These are phyloP conservation scores for Amphiprion ocellaris DNA, from an alignment of 2,113 vertebrate genomes.

Conservation along the genomic window DNA sequence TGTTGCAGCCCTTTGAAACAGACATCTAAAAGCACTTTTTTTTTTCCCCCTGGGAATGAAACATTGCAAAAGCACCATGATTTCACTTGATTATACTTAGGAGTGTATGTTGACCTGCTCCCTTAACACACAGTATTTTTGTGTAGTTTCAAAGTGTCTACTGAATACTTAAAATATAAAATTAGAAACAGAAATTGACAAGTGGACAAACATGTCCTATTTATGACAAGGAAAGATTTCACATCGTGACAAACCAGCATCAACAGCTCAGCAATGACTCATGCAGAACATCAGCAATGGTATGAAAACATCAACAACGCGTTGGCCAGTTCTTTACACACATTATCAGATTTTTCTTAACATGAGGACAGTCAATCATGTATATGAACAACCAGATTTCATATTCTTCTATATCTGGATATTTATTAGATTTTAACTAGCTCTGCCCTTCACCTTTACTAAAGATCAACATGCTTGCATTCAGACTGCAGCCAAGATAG, in stretches of 20 bases:
- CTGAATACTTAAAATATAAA: not conserved
- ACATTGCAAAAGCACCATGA: not conserved
- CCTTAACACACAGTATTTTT: not conserved
- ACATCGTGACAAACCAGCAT: not conserved
- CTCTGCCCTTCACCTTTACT: no score
- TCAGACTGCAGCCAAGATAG: no score
- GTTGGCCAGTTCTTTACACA: not conserved
- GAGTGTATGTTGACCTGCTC: not conserved
- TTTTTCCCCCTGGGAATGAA: constrained; percentile 4
- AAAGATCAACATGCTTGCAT: no score
- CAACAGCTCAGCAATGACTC: constrained; percentile 11
- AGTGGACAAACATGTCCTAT: constrained; percentile 7
- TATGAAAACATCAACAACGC: not conserved
- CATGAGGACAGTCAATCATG: not conserved
- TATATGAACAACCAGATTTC: not conserved
- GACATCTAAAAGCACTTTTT: not conserved
- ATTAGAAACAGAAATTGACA: not conserved
- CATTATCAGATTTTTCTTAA: not conserved
- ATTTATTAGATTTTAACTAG: not conserved
- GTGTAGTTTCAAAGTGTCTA: not conserved
- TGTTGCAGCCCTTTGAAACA: not conserved
- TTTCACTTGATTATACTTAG: not conserved
- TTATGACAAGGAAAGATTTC: constrained; percentile 17
- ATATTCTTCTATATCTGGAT: not conserved
- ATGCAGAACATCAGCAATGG: constrained; percentile 10